Evolutionary conservation across 1,140 invertebrate genomes (phyloP).

Genomic region (Sinella curviseta): DNA sequence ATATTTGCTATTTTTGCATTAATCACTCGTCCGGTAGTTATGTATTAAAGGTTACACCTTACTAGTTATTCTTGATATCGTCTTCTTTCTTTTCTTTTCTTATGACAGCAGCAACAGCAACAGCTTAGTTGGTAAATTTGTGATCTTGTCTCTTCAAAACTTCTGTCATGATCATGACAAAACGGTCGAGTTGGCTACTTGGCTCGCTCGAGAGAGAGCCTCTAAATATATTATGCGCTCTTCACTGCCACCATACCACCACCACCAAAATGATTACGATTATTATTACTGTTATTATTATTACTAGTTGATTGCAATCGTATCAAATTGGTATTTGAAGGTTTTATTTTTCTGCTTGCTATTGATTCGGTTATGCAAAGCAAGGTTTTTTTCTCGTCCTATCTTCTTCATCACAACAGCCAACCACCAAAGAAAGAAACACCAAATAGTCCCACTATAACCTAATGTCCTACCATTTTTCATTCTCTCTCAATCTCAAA

Average conservation of each 20-base stretch:
- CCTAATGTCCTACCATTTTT: too few species aligned
- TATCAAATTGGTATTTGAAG: slow-evolving; percentile 25
- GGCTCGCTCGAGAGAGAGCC: not conserved
- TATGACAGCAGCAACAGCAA: too few species aligned
- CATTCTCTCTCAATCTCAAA: too few species aligned
- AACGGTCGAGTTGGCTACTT: not conserved
- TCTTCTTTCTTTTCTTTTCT: too few species aligned
- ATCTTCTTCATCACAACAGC: slow-evolving; percentile 7
- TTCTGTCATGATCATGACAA: not conserved
- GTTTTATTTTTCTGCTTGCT: not conserved
- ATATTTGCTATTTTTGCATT: too few species aligned
- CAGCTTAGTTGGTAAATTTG: not conserved
- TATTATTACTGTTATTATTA: too few species aligned
- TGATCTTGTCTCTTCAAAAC: not conserved
- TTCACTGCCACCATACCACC: not conserved
- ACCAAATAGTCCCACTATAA: too few species aligned
- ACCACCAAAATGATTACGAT: too few species aligned
- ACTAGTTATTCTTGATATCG: too few species aligned
- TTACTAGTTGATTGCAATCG: not conserved
- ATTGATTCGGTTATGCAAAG: slow-evolving; percentile 14
- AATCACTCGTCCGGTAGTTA: too few species aligned
- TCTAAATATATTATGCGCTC: too few species aligned
- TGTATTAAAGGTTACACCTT: too few species aligned
- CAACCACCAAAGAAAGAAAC: not conserved
- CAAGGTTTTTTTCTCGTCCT: not conserved